A percentile compares a stretch with the other conserved stretches of the same genome.
phyloP scores from a whole-genome alignment of 2,797 vertebrate species.

The Enteromius radiatus region DNA sequence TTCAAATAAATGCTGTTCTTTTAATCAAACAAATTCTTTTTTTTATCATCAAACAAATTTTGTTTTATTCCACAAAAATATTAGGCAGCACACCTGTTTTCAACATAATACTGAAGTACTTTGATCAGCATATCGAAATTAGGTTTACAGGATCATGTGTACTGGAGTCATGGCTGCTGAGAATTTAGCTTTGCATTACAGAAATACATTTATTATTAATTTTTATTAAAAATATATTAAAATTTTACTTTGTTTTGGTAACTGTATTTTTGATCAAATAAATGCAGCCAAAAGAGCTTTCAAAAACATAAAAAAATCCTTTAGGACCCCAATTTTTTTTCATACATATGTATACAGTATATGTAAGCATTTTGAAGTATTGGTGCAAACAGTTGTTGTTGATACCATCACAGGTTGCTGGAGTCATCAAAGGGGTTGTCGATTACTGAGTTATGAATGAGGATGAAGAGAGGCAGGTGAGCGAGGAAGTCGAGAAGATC shows the following conservation, averaged over 20 bases:
- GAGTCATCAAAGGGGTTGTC: constrained; percentile 71
- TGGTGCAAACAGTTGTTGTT: neutral
- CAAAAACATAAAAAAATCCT: neutral
- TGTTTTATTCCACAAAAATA: neutral
- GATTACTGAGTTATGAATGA: constrained; percentile 76
- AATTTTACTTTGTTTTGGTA: neutral
- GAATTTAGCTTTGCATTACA: neutral
- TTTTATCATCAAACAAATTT: no score
- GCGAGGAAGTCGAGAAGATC: constrained; percentile 77
- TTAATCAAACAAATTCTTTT: neutral
- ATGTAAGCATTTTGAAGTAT: neutral
- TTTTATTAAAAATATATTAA: neutral
- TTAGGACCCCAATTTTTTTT: neutral
- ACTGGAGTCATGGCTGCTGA: neutral
- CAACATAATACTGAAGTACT: neutral
- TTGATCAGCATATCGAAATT: neutral
- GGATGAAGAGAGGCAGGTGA: constrained; percentile 77
- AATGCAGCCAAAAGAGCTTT: neutral
- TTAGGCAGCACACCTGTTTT: neutral
- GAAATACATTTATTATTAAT: neutral
- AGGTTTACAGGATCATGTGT: neutral
- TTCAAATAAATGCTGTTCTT: neutral
- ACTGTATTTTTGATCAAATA: neutral
- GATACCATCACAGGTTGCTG: constrained; percentile 65
- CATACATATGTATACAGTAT: neutral